Evolutionary conservation across 2,888 invertebrate species (phyloP), one percentile per base, ranked within the genome.

Genomic region (Diadegma fenestrale): DNA sequence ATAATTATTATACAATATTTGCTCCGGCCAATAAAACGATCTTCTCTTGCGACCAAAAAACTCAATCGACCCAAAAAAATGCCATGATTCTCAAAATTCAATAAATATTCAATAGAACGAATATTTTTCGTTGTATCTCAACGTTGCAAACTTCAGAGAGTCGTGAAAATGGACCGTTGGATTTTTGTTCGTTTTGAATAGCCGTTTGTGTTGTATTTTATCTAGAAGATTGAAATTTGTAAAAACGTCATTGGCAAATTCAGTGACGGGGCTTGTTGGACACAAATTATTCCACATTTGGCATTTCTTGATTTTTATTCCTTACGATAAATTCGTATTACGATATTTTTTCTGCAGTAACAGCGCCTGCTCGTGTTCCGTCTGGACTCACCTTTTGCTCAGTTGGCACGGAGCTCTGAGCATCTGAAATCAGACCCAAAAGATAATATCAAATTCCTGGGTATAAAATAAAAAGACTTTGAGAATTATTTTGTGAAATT

Each of bases 331-430:
- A n/a, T 51, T 7, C 48, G 7, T 26, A 12, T 58, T 12, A 58
- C 12, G 26, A 26, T 14, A 12, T 58, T 58, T 22, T 4, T 26
- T 1, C 22, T 1, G 10, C 19, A 22, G 54, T 58, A 26, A 26
- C 14, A 26, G 12, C 26, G 30, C 41, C 84, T 82, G n/a, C 12
- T 58, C 10, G 33, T 7, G 54, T 69, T 68, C 12, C 51, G 7
- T 45, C n/a, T 58, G 58, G 3, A 33, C 80, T 77, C 48, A 91
- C 91, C 88, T 89, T 89, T 63, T 88, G 85, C 63, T 92, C 91
- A 2, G 91, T 89, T 63, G 89, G 88, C 54, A 61, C 66, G 43
- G 86, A 72, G 68, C 83, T 85, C 51, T 85, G 82, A 12, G 89
- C 87, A 41, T 88, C 91, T 90, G 85, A 64, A 81, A 73, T 64